Evolutionary conservation across 2,113 vertebrate species (phyloP).

Genomic region (Passer montanus): DNA sequence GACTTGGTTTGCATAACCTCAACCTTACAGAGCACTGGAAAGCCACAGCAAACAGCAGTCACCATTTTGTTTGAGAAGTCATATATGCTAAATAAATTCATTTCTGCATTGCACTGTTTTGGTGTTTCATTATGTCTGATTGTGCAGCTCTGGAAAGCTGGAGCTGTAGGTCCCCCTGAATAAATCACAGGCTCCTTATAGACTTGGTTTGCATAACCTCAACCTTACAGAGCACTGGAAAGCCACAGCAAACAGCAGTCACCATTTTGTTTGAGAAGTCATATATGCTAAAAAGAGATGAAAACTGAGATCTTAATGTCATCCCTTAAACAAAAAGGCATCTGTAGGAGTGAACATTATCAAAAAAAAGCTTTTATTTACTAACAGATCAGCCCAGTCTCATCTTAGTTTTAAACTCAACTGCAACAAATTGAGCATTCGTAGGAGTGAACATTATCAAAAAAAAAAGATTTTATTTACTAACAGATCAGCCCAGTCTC

Average conservation of each 20-base stretch:
- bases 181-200: background rate
- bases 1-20: background rate
- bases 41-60: background rate
- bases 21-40: background rate
- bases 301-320: background rate
- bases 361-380: background rate
- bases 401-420: background rate
- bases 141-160: background rate
- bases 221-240: background rate
- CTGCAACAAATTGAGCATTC: background rate
- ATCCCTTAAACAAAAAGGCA: background rate
- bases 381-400: background rate
- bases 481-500: background rate
- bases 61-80: background rate
- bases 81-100: accelerated
- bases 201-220: background rate
- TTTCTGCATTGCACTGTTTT: background rate
- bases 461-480: background rate
- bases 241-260: background rate
- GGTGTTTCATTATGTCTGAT: background rate
- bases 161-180: background rate
- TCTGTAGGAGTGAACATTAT: background rate
- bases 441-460: background rate
- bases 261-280: background rate
- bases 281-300: accelerated